A percentile compares a stretch with the other conserved stretches of the same genome.
Evolutionary conservation across 2,113 vertebrate genomes (phyloP).

Genomic region (Pomatostomus ruficeps): DNA sequence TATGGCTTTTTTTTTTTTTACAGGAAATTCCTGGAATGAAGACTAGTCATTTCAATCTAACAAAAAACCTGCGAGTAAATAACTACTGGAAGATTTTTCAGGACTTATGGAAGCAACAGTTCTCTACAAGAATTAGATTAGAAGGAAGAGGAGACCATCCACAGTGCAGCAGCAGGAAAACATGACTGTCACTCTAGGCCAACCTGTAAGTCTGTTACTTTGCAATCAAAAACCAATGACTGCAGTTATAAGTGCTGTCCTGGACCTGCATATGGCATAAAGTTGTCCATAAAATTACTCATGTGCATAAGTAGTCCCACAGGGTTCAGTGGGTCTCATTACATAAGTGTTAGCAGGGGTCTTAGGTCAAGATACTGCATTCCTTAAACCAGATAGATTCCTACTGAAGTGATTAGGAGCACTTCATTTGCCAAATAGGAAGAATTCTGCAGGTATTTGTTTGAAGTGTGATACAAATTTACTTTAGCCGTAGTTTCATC

Average conservation of each 20-base stretch:
- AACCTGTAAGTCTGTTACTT: not conserved
- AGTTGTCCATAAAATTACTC: conserved; percentile 5
- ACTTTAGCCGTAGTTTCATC: not conserved
- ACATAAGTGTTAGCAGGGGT: not conserved
- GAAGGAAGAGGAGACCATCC: not conserved
- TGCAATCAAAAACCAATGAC: not conserved
- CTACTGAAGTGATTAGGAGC: conserved; percentile 6
- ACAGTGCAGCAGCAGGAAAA: not conserved
- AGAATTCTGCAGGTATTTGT: conserved; percentile 32
- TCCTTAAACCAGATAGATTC: conserved; percentile 40
- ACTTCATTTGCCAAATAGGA: not conserved
- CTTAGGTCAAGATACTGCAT: conserved; percentile 30
- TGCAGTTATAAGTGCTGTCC: not conserved
- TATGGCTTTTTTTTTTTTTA: not conserved
- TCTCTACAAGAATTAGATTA: not conserved
- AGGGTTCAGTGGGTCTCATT: conserved; percentile 13
- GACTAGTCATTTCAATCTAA: not conserved
- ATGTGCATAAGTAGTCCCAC: not conserved
- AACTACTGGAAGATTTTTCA: not conserved
- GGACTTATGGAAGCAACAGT: not conserved
- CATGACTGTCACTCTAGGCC: not conserved
- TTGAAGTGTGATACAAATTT: conserved; percentile 11
- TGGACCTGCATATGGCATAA: not conserved
- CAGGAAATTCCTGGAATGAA: not conserved
- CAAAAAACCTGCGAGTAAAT: not conserved